Conservation (phyloP, 2,113 vertebrate genomes). For the Perca flavescens region DNA sequence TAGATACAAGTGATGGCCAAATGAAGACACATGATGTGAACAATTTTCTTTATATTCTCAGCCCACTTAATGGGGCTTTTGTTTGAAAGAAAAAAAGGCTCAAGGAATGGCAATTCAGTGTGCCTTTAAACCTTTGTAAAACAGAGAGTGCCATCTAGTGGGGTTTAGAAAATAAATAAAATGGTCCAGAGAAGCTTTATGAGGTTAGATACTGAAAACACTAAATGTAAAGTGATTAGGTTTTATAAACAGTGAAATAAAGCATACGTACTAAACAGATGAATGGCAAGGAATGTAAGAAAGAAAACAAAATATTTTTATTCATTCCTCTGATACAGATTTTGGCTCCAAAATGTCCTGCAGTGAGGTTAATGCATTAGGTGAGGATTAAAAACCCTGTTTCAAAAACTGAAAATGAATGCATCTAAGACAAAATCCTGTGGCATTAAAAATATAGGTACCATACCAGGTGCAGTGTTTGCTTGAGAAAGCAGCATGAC, state of each 20-base stretch:
- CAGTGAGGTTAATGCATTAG: not conserved
- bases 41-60: too few species aligned
- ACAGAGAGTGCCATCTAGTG: too few species aligned
- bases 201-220: not conserved
- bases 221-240: not conserved
- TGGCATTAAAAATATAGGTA: not conserved
- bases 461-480: conserved; percentile 39
- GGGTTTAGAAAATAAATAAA: too few species aligned
- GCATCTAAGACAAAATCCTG: conserved; percentile 1
- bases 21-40: too few species aligned
- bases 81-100: too few species aligned
- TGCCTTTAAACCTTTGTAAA: too few species aligned
- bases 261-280: not conserved
- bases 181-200: too few species aligned
- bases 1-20: too few species aligned
- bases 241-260: not conserved
- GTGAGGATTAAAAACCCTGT: not conserved
- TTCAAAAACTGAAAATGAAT: conserved; percentile 1
- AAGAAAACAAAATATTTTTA: too few species aligned
- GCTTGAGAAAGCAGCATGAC: conserved; percentile 60
- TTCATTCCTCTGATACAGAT: not conserved
- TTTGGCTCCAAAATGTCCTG: not conserved
- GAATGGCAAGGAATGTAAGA: not conserved
- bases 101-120: too few species aligned
- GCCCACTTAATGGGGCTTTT: too few species aligned